Evolutionary conservation across 2,113 vertebrate genomes (phyloP).

Genomic region (Tetraodon nigroviridis): DNA sequence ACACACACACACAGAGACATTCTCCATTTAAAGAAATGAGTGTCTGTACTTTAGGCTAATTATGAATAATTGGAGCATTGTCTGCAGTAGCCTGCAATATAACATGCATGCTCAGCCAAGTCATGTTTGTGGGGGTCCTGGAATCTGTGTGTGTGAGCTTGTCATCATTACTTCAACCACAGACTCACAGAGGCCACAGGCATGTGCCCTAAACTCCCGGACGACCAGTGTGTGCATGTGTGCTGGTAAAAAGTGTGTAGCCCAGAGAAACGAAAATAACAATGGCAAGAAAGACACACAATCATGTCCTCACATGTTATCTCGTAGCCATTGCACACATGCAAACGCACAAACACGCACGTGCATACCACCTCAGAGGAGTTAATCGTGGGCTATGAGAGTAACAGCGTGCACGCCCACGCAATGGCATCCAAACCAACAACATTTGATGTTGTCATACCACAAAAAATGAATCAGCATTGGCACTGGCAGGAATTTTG

Average conservation of each 20-base stretch:
- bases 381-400: conserved; percentile 33
- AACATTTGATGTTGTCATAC: conserved; percentile 51
- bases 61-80: conserved; percentile 60
- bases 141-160: conserved; percentile 68
- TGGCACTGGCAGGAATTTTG: conserved; percentile 18
- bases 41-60: conserved; percentile 52
- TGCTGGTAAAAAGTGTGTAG: conserved; percentile 22
- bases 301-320: conserved; percentile 30
- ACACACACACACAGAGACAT: conserved; percentile 36
- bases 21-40: conserved; percentile 47
- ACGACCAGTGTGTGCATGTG: conserved; percentile 45
- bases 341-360: conserved; percentile 23
- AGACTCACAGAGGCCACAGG: conserved; percentile 74
- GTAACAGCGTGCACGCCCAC: conserved; percentile 20
- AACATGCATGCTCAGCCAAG: conserved; percentile 54
- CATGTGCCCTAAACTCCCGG: conserved; percentile 56
- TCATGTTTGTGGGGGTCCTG: conserved; percentile 71
- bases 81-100: conserved; percentile 54
- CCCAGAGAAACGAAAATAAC: conserved; percentile 43
- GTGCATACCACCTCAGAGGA: conserved; percentile 11
- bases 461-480: conserved; percentile 47
- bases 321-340: conserved; percentile 21
- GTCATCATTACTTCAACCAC: conserved; percentile 74
- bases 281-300: conserved; percentile 26
- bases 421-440: conserved; percentile 31